Evolutionary conservation across 2,888 invertebrate species (phyloP), one percentile per base, ranked within the genome.

Genomic region (Tiliacea aurago): DNA sequence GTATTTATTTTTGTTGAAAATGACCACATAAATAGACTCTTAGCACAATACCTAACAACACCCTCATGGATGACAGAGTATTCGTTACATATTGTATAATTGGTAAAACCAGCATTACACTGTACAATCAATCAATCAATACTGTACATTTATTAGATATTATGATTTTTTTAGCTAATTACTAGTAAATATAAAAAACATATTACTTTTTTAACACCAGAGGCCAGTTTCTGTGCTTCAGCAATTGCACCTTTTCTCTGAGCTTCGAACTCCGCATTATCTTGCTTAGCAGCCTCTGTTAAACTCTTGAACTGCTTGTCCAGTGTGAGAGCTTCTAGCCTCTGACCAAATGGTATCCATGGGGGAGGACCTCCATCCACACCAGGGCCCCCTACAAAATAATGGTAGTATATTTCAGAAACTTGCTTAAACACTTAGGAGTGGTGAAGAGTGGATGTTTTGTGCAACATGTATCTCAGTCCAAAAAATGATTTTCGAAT

Each of bases 261-360:
- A n/a, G 98, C 97, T 90, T 99, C 98, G 95, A 99, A 99, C 90
- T 98, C 99, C 1, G 97, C 97, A 93, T 98, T 98, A 82, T 98
- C 98, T 71, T 98, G 97, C 90, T 97, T 97, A 15, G 95, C 94
- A 68, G 97, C 97, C 66, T 96, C 96, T 76, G 96, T 96, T 43
- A 98, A 91, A 75, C 98, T 97, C 90, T 98, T 98, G 80, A 98
- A 98, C 87, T 97, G 97, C 84, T 97, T 97, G 78, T 97, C 97
- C 56, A 97, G 95, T 43, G 97, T 93, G 9, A 96, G 93, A 68
- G 97, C 96, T 86, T 97, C 96, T 70, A 98, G 97, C 89, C 97
- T 97, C 88, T 98, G 97, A 0, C 99, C 99, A 95, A 99, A 99
- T 51, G 99, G 98, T 86, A 99, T 98, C 98, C 99, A 99, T 55